Evolutionary conservation across 2,888 invertebrate genomes (phyloP).

Genomic region (Melipona beecheii): DNA sequence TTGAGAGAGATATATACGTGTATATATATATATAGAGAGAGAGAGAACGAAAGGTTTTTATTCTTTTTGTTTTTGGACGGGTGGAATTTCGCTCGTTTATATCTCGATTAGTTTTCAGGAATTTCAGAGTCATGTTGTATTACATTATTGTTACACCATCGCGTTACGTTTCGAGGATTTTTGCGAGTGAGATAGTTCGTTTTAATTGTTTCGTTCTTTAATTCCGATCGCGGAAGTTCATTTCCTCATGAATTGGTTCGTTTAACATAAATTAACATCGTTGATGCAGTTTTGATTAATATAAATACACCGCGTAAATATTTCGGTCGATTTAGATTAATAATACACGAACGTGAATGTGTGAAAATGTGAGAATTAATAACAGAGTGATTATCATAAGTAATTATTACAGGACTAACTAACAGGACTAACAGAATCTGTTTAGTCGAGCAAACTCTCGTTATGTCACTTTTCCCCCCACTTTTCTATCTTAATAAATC

Average conservation of each 20-base stretch:
- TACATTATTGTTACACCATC: background rate
- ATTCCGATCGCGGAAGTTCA: background rate
- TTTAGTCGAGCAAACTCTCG: no score
- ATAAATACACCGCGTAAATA: background rate
- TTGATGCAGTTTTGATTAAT: background rate
- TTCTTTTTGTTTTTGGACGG: background rate
- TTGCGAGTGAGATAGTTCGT: no score
- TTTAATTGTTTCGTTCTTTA: background rate
- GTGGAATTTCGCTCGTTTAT: conserved; percentile 3
- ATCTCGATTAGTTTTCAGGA: background rate
- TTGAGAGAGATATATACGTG: background rate
- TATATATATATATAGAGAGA: background rate
- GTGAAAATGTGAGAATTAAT: background rate
- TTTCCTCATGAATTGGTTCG: background rate
- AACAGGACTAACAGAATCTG: no score
- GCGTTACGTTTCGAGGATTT: no score
- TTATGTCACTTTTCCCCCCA: no score
- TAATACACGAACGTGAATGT: background rate
- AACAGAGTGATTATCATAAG: background rate
- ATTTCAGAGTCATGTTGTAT: background rate
- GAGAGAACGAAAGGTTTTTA: no score
- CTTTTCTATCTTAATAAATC: no score
- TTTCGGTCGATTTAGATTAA: background rate
- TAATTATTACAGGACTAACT: no score
- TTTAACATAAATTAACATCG: background rate